Conservation (phyloP, 2,113 vertebrate species). For the Oreochromis niloticus region DNA sequence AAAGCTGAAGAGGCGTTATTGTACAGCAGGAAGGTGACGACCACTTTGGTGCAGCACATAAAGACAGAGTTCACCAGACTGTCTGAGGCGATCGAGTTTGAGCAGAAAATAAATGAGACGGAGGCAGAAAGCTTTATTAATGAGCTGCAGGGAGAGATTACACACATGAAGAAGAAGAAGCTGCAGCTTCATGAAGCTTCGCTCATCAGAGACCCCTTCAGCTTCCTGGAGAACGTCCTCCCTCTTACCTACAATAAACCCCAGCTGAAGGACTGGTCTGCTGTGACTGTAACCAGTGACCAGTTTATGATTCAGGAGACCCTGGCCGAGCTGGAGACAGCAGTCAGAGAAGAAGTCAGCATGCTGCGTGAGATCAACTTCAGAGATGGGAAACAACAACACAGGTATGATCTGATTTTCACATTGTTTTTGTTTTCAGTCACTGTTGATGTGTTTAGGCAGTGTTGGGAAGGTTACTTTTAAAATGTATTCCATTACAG, state of each 20-base stretch:
- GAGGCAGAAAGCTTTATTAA: background rate
- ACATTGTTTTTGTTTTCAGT: too few species aligned
- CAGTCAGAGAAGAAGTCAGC: background rate
- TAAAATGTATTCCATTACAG: too few species aligned
- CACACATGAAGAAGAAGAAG: background rate
- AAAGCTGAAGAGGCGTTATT: background rate
- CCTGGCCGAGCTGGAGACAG: background rate
- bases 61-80: conserved; percentile 23
- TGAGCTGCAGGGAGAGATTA: conserved; percentile 20
- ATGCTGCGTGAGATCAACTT: conserved; percentile 33
- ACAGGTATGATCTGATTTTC: too few species aligned
- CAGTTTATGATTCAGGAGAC: background rate
- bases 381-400: background rate
- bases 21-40: background rate
- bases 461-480: too few species aligned
- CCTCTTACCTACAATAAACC: background rate
- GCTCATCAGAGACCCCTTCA: background rate
- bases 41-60: background rate
- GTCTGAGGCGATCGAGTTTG: background rate
- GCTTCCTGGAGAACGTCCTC: background rate
- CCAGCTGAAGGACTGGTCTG: conserved; percentile 13
- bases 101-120: background rate
- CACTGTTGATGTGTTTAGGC: too few species aligned
- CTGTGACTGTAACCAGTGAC: background rate
- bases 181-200: background rate